Percentiles rank a stretch among this genome's conserved stretches.
These are phyloP conservation scores for Drosophila pseudoananassae DNA, from an alignment of 1,140 invertebrate species.

Conservation along the genomic window DNA sequence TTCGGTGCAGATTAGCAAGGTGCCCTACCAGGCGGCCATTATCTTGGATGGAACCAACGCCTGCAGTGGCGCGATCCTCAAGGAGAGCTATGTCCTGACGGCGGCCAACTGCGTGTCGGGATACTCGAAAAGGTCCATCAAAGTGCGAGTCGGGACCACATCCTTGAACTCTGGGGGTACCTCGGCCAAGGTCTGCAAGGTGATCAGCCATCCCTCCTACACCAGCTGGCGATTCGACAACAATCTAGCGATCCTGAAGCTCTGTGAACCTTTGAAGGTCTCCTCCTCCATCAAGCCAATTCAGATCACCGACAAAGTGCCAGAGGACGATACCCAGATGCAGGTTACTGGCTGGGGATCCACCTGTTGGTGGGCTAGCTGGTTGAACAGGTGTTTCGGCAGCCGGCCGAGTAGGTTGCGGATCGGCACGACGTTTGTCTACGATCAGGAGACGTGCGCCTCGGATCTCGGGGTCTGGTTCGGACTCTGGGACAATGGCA, in stretches of 20 bases:
- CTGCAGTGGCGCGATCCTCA: constrained; percentile 34
- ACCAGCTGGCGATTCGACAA: constrained; percentile 11
- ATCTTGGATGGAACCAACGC: constrained; percentile 2
- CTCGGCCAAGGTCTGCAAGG: neutral
- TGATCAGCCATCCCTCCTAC: constrained; percentile 7
- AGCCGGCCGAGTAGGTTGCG: constrained; percentile 3
- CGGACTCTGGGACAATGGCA: constrained; percentile 1
- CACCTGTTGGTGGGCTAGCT: constrained; percentile 20
- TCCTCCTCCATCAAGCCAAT: neutral
- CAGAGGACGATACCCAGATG: neutral
- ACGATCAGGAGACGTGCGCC: constrained; percentile 20
- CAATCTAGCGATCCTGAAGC: constrained; percentile 17
- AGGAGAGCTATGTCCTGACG: constrained; percentile 6
- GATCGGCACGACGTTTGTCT: neutral
- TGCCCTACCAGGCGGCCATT: constrained; percentile 15
- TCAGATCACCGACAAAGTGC: neutral
- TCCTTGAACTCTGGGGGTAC: constrained; percentile 2
- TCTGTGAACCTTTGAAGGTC: neutral
- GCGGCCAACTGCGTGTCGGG: constrained; percentile 19
- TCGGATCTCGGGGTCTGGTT: neutral
- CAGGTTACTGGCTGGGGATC: constrained; percentile 34
- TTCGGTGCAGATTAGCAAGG: constrained; percentile 6
- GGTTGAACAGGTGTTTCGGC: constrained; percentile 5
- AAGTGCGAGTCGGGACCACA: constrained; percentile 15
- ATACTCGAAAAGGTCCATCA: neutral